A percentile compares a stretch with the other conserved stretches of the same genome.
Conservation (phyloP, 2,113 vertebrate species). For the Eolophus roseicapilla region DNA sequence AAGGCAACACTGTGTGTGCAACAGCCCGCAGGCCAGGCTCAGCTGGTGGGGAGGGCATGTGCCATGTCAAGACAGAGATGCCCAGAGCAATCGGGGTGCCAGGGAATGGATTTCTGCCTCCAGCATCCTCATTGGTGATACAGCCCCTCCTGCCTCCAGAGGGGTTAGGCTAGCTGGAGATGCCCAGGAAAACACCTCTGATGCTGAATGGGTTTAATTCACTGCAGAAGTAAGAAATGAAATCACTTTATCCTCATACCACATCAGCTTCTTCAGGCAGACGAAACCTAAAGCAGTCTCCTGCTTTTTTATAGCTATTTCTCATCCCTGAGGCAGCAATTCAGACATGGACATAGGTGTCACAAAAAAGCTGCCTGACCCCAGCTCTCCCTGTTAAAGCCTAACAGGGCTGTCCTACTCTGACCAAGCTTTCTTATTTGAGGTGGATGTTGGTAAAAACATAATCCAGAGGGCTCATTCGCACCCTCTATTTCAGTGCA, state of each 20-base stretch:
- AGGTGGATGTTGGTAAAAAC: neutral
- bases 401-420: neutral
- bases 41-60: neutral
- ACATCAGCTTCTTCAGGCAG: neutral
- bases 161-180: neutral
- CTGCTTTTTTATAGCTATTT: neutral
- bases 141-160: neutral
- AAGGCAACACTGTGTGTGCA: fast-evolving
- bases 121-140: neutral
- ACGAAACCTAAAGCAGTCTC: neutral
- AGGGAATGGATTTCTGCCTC: neutral
- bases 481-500: neutral
- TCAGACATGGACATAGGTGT: fast-evolving
- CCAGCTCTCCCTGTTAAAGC: neutral
- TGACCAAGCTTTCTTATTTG: neutral
- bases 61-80: neutral
- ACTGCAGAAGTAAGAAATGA: neutral
- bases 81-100: neutral
- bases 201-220: neutral
- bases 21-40: neutral
- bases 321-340: neutral
- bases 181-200: neutral
- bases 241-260: neutral
- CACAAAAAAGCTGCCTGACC: neutral
- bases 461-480: neutral